These are phyloP conservation scores for Dendrolimus punctatus DNA, from an alignment of 1,140 invertebrate genomes.

Conservation along the genomic window DNA sequence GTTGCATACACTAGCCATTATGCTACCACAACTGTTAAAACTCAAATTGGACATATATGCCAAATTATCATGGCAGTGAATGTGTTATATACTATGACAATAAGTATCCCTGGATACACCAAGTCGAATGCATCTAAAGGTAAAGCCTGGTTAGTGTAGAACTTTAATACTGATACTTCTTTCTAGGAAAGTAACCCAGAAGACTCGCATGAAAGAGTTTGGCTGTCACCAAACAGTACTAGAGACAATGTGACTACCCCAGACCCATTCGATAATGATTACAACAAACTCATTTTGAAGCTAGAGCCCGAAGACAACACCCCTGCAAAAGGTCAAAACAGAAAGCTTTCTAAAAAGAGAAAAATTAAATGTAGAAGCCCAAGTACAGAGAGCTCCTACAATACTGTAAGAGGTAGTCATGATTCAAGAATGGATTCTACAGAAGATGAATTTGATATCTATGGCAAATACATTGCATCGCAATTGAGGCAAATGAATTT, in stretches of 20 bases:
- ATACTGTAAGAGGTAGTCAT: conserved; percentile 19
- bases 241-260: conserved; percentile 16
- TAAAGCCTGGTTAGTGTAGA: too few species aligned
- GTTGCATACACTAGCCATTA: too few species aligned
- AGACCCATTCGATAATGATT: conserved; percentile 26
- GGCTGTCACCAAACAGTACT: conserved; percentile 15
- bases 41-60: too few species aligned
- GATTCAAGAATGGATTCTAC: conserved; percentile 15
- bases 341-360: conserved; percentile 17
- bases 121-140: too few species aligned
- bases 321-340: conserved; percentile 4
- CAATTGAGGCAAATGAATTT: conserved; percentile 48
- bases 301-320: conserved; percentile 19
- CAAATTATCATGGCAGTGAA: too few species aligned
- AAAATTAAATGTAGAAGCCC: conserved; percentile 26
- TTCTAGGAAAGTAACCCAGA: conserved; percentile 4
- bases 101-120: too few species aligned
- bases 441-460: conserved; percentile 62
- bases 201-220: conserved; percentile 23
- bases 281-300: conserved; percentile 27
- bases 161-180: too few species aligned
- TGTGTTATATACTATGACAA: too few species aligned
- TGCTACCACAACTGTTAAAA: too few species aligned
- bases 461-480: conserved; percentile 49
- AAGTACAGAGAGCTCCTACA: conserved; percentile 21